phyloP scores from a whole-genome alignment of 2,888 invertebrate species.

The Plemyria rubiginata region DNA sequence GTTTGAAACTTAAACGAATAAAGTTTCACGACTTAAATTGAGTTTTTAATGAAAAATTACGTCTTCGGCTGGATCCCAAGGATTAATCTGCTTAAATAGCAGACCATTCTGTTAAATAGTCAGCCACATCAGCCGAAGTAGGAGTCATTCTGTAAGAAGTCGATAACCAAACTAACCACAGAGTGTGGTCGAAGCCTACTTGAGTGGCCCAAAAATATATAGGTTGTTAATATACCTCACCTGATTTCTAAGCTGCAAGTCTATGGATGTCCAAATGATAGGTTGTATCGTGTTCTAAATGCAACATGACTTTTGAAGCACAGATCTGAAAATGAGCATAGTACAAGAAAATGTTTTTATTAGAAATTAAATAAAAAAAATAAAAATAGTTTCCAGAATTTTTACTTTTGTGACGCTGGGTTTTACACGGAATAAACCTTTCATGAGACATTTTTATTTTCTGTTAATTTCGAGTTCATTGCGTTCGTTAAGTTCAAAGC shows the following conservation, averaged over 20 bases:
- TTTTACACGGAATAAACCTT: too few relatives aligned
- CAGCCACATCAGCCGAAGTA: constrained; percentile 56
- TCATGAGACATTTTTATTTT: too few relatives aligned
- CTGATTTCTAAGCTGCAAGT: neutral
- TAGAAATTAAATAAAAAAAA: too few relatives aligned
- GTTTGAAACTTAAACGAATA: constrained; percentile 46
- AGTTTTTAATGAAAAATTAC: constrained; percentile 62
- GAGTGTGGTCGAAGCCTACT: neutral
- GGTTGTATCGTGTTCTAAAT: too few relatives aligned
- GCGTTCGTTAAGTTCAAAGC: neutral
- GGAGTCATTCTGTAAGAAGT: constrained; percentile 67
- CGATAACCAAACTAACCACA: constrained; percentile 57
- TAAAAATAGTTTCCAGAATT: too few relatives aligned
- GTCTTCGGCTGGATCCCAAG: constrained; percentile 55
- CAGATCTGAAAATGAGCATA: too few relatives aligned
- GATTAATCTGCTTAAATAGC: constrained; percentile 62
- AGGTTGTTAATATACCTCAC: neutral
- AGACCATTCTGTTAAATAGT: constrained; percentile 60
- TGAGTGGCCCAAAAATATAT: neutral
- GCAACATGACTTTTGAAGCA: too few relatives aligned
- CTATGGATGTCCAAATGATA: neutral
- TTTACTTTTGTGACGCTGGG: too few relatives aligned
- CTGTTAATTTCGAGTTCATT: too few relatives aligned
- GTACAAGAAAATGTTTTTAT: too few relatives aligned
- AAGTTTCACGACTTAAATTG: constrained; percentile 47